Evolutionary conservation across 2,888 invertebrate genomes (phyloP).

Genomic region (Conops quadrifasciatus): DNA sequence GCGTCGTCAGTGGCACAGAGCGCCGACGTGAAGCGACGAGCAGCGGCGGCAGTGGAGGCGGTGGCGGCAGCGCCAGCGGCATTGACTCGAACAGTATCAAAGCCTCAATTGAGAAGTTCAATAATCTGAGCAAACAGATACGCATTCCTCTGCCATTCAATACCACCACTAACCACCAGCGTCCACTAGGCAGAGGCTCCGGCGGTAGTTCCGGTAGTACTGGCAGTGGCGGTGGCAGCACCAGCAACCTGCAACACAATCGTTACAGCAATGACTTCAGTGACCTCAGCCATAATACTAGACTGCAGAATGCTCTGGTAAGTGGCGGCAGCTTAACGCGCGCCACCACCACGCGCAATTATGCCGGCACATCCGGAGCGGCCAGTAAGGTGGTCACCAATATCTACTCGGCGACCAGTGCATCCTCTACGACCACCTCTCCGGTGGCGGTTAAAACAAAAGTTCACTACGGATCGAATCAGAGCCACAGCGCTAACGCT

Average conservation of each 20-base stretch:
- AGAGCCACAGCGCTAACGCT: neutral
- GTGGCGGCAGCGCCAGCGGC: conserved; percentile 44
- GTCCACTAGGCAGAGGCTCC: conserved; percentile 21
- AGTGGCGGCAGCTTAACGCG: conserved; percentile 56
- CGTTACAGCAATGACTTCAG: conserved; percentile 46
- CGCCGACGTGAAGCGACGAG: conserved; percentile 30
- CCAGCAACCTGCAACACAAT: conserved; percentile 59
- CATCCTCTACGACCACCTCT: conserved; percentile 36
- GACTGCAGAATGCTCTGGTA: conserved; percentile 45
- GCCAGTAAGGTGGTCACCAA: conserved; percentile 45
- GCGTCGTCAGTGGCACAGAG: conserved; percentile 16
- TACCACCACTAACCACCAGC: conserved; percentile 42
- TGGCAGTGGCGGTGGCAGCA: conserved; percentile 51
- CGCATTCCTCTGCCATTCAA: conserved; percentile 48
- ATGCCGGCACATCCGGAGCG: conserved; percentile 33
- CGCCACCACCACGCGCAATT: conserved; percentile 54
- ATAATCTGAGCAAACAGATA: conserved; percentile 60
- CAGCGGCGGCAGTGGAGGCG: conserved; percentile 29
- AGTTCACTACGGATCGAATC: conserved; percentile 16
- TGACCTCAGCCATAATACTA: conserved; percentile 40
- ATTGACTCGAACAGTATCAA: conserved; percentile 61
- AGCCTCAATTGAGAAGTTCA: conserved; percentile 62
- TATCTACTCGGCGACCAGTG: conserved; percentile 42
- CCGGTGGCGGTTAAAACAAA: conserved; percentile 13
- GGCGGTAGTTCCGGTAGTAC: conserved; percentile 30